Evolutionary conservation across 2,888 invertebrate genomes (phyloP), one percentile per base, ranked within the genome.

Genomic region (Dendrolimus pini): DNA sequence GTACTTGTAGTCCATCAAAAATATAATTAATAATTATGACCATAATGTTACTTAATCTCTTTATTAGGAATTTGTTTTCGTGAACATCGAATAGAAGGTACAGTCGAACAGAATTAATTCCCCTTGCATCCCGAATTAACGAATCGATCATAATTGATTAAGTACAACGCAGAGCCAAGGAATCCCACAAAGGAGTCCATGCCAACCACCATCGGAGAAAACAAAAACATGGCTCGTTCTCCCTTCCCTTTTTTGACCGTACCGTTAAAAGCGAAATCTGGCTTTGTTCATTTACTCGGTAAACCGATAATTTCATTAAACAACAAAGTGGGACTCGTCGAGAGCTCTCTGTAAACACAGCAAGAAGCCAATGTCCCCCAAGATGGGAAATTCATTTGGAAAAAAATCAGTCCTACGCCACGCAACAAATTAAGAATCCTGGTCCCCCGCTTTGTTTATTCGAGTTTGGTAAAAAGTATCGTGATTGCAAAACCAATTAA

Each of bases 301-400:
- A 90, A 90, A 90, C 90, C 90, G 90, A 89, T 90, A 90, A 90
- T 89, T 90, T 89, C 86, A 89, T 90, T 90, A 90, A 88, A 89
- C 89, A 89, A 89, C 89, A 89, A 89, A 89, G 89, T 89, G 86
- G 86, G 83, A 83, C 83, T 83, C 81, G 77, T 75, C 70, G 78
- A 80, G 72, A 78, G 80, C 79, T 78, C 77, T 80, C 78, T 72
- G 87, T 84, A 89, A 89, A 89, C 87, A 89, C 83, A 85, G 80
- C 83, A 87, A 89, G 88, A 88, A 90, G 89, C 87, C 89, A 85
- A 82, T 88, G 89, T 87, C 89, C 90, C 89, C 88, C 69, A 85
- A 89, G 86, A 89, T 85, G 79, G 72, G 77, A 84, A 84, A 89
- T 85, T 89, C 85, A 89, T 89, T 88, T 79, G 72, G 65, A 82